Evolutionary conservation across 2,113 vertebrate species (phyloP), one percentile per base, ranked within the genome.

Genomic region (Hippocampus mohnikei): DNA sequence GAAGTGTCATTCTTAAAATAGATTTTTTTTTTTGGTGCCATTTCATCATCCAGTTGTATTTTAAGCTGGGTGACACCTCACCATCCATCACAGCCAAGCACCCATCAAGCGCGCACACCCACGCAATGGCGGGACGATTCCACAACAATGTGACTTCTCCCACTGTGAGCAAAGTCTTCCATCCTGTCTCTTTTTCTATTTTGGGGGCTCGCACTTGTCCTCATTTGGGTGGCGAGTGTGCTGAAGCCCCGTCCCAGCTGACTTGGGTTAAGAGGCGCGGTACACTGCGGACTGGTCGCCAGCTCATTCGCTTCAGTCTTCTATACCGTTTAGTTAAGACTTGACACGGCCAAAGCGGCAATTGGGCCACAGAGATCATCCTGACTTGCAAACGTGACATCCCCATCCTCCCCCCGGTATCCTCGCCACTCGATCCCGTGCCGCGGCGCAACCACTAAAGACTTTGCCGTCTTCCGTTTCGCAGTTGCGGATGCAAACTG

Each of bases 31-130:
- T 91, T 58, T 13, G 16, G 6, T 84, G 88, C 84, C 85, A 85
- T 90, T 90, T 88, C 90, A 78, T 86, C 88, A 84, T 88, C 81
- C 87, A 87, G 79, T 86, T 90, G 88, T 91, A 90, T 91, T 91
- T 91, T 91, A 88, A 86, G 88, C 86, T 37, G 25, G 3, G 79
- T 87, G 86, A 90, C 87, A 88, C 84, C 72, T 77, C 75, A 81
- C 75, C 80, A 88, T 90, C 87, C 84, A 89, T 89, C 89, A 91
- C 85, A 75, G 72, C 81, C 76, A 69, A 85, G 77, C 85, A 58
- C 23, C 55, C 55, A 27, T 5, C 23, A 25, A 27, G 55, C 55
- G 13, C 12, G 5, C 12, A 13, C 55, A 27, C 55, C 5, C 55
- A 27, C 55, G 15, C 53, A 25, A 23, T 55, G 52, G 52, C 52